A percentile compares a stretch with the other conserved stretches of the same genome.
Conservation (phyloP, 2,888 invertebrate species). For the Tetrapedia diversipes region DNA sequence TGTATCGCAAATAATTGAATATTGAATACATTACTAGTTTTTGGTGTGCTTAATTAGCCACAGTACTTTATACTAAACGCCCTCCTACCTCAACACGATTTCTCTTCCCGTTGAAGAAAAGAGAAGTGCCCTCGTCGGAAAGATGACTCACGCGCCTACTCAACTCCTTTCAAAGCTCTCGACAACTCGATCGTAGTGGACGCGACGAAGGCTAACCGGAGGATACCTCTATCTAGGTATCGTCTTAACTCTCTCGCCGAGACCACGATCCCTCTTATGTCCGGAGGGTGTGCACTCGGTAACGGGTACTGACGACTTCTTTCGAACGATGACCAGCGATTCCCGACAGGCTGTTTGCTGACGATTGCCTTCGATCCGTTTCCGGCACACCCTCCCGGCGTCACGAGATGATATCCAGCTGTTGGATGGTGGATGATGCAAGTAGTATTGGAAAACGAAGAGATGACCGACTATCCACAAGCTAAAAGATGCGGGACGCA, state of each 20-base stretch:
- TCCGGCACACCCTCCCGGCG: slow-evolving; percentile 61
- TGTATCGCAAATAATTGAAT: too few species aligned
- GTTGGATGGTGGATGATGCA: slow-evolving; percentile 52
- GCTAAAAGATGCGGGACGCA: too few species aligned
- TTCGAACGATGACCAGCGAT: slow-evolving; percentile 73
- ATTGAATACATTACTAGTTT: too few species aligned
- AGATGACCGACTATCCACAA: too few species aligned
- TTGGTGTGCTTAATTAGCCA: too few species aligned
- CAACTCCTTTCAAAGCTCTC: slow-evolving; percentile 1
- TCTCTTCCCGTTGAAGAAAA: not conserved
- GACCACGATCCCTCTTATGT: slow-evolving; percentile 43
- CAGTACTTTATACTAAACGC: slow-evolving; percentile 33
- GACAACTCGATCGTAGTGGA: slow-evolving; percentile 14
- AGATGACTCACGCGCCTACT: slow-evolving; percentile 34
- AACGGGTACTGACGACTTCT: slow-evolving; percentile 71
- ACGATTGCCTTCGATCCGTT: slow-evolving; percentile 60
- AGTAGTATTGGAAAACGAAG: too few species aligned
- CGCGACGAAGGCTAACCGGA: slow-evolving; percentile 33
- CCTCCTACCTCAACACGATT: slow-evolving; percentile 16
- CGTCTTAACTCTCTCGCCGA: slow-evolving; percentile 1
- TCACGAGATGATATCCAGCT: slow-evolving; percentile 57
- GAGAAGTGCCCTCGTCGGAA: slow-evolving; percentile 7
- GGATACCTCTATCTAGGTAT: slow-evolving; percentile 15
- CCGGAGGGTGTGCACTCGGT: slow-evolving; percentile 59
- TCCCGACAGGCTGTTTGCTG: slow-evolving; percentile 53